Base-by-base conservation (phyloP, 2,113 vertebrate species). In the Microcebus tavaratra region DNA sequence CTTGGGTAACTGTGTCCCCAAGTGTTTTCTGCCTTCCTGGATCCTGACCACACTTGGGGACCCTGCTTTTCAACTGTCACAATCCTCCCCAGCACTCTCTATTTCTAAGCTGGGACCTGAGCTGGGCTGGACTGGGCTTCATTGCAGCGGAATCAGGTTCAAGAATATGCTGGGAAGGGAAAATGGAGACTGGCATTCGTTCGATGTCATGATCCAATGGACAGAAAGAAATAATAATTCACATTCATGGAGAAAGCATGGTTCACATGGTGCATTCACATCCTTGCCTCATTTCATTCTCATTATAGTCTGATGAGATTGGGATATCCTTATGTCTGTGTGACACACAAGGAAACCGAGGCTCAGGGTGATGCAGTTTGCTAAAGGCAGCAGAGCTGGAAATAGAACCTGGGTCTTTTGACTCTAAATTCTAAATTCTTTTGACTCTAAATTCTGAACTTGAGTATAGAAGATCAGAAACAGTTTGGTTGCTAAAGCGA, bases 381-480 rank as follows among this genome's bases (percentile, higher is more conserved):
- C 63, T 84, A 34, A 94, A 80, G 57, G 59, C 17, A 31, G 53
- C 17, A 31, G 61, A 96, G 27, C 29, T 45, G 1, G 59, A 96
- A 85, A 29, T 84, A 94, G 59, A 80, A 61, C 36, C 27, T 87
- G 31, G 3, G 2, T 65, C n/a, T 90, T 93, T 95, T 85, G 87
- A 79, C 48, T 91, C 36, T 42, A 42, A 42, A 42, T 45, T 45
- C 42, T 45, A 8, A 45, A 45, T 45, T 65, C n/a, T 90, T 93
- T 95, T 85, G 87, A 79, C 48, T 91, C 36, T 93, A 65, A 53
- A 91, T 91, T 73, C 80, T 86, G 50, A 45, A 78, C 15, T 78
- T 79, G 63, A 18, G 57, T 34, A 13, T 27, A 31, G 31, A 45
- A 92, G 70, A 75, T 79, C 63, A 70, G 36, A 92, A 95, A 79